Evolutionary conservation across 2,113 vertebrate genomes (phyloP), one percentile per base, ranked within the genome.

Genomic region (Paralichthys olivaceus): DNA sequence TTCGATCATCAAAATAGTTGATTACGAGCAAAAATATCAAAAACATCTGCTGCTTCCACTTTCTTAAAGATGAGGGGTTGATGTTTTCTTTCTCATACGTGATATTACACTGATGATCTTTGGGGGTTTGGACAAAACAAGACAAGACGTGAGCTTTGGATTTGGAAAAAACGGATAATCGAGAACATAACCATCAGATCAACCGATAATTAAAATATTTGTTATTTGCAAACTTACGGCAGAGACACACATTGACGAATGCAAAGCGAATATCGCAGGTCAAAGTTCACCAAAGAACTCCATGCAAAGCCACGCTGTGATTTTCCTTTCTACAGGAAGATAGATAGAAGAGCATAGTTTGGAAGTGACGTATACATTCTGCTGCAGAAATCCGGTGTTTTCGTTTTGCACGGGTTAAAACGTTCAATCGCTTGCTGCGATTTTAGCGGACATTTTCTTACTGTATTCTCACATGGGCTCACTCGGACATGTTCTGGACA

Each of bases 1-100:
- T 67, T 70, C 37, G 14, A 34, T 62, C 17, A 65, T 72, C 49
- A 12, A 49, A 28, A 40, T 58, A 26, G 58, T 75, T 1, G 1
- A 49, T 53, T 66, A 53, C 22, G 2, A 49, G 20, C 7, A 37
- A 14, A 19, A 5, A 49, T 49, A 49, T 19, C 45, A 17, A 49
- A 49, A 60, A 60, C 56, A 47, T 8, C 7, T 6, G n/a, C 15
- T 4, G 22, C 4, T 47, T 20, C 0, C 14, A 37, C 9, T 13
- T 17, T 34, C 37, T 8, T 51, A 19, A 69, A 58, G 26, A 0
- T 58, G 59, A 43, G 15, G 7, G 25, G 34, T 25, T 75, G 5
- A 26, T 63, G 12, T 14, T 43, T 62, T 55, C 13, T 54, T 59
- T 53, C 43, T 54, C 43, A 34, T 28, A 23, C 19, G 9, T 45